phyloP scores from a whole-genome alignment of 92 coral and sea anemone genomes.

The Palythoa grandiflora region DNA sequence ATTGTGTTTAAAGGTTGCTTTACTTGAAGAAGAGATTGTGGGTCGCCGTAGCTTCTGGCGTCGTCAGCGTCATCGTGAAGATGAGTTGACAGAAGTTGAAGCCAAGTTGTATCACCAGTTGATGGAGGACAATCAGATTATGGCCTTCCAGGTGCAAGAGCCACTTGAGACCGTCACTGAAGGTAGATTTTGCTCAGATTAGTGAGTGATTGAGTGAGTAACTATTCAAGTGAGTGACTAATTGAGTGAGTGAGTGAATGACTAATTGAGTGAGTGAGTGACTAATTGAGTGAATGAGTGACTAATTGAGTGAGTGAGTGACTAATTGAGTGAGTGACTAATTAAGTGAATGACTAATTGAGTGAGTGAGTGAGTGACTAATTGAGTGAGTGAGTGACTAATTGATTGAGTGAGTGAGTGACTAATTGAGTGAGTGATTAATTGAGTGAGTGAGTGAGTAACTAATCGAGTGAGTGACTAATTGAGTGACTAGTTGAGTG shows the following conservation, averaged over 20 bases:
- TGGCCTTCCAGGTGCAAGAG: slow-evolving; percentile 87
- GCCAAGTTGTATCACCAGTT: slow-evolving; percentile 75
- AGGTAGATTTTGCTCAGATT: slow-evolving; percentile 58
- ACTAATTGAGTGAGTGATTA: too few relatives aligned
- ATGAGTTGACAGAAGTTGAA: slow-evolving; percentile 83
- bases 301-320: too few relatives aligned
- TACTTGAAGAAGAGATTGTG: slow-evolving; percentile 92
- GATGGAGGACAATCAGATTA: slow-evolving; percentile 80
- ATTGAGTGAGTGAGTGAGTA: too few relatives aligned
- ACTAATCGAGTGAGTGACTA: too few relatives aligned
- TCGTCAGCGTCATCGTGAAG: slow-evolving; percentile 97
- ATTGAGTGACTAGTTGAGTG: too few relatives aligned
- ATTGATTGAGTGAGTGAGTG: too few relatives aligned
- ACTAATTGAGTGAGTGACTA: too few relatives aligned
- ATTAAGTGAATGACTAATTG: not conserved
- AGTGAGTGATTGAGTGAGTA: not conserved
- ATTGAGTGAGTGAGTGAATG: not conserved
- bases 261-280: not conserved
- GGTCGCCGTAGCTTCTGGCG: slow-evolving; percentile 99
- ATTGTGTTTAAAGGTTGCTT: slow-evolving; percentile 71
- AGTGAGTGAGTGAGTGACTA: not conserved
- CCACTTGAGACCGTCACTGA: slow-evolving; percentile 83
- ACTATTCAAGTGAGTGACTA: not conserved
- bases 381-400: too few relatives aligned
- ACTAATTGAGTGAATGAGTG: too few relatives aligned